Base-by-base conservation (phyloP, 2,888 invertebrate genomes). In the Drosophila macrothrix region DNA sequence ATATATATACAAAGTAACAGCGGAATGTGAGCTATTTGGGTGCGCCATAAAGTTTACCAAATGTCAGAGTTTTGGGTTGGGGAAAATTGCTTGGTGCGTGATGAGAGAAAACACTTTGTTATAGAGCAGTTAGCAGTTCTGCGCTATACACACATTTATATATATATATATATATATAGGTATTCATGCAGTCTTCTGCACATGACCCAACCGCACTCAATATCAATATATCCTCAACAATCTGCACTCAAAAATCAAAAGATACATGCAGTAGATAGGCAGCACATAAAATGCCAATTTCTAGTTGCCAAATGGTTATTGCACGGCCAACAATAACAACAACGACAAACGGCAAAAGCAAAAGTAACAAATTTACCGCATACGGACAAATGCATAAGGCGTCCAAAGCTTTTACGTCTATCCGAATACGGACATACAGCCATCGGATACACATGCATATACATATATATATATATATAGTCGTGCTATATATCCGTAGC, bases 231-330 rank as follows among this genome's bases (percentile, higher is more conserved):
- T 86, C 75, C 69, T 72, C 62, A 54, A 62, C 85, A 86, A 86
- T 86, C 90, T 88, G 85, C 88, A 84, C 81, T 86, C 85, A 87
- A 89, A 84, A 90, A 84, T 85, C 84, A 82, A 86, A 87, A 85
- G 82, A 85, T 79, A 80, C 82, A 74, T 68, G 70, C 68, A 25
- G 68, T 41, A 76, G 54, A 76, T 70, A 58, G 67, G 65, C 77
- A 79, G 86, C 76, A 79, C 89, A 90, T 90, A 86, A 88, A 90
- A 88, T 86, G 83, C 85, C 85, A 90, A 91, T 89, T 90, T 88
- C 89, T 85, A 91, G 91, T 89, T 89, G 89, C 82, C 90, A 89
- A 91, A 91, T 88, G 90, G 90, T 91, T 91, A 91, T 90, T 88
- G 90, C 78, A 62, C 61, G 61, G 73, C 41, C 63, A 66, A 50